Evolutionary conservation across 2,888 invertebrate genomes (phyloP), one percentile per base, ranked within the genome.

Genomic region (Odontocolon sp.): DNA sequence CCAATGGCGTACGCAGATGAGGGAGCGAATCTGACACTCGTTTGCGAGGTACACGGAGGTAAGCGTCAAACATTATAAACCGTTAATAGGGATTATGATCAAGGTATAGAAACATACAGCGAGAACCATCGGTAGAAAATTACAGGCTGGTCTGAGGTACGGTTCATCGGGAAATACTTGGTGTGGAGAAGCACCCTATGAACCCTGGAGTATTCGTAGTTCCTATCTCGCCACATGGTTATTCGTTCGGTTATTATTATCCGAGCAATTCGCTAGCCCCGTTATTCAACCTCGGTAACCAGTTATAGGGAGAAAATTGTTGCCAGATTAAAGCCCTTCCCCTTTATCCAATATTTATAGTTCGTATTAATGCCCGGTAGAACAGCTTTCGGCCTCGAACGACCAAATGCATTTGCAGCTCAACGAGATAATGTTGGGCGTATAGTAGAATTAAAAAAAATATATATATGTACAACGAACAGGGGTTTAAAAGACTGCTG

Each of bases 21-120:
- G 91, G 97, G 97, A 52, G 94, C 94, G 72, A 95, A 96, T 87
- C 95, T 97, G 64, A 93, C 94, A 85, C 93, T 97, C 78, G 94
- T 95, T 86, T 97, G 96, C 88, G 96, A 96, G 92, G 96, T 96
- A 9, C 94, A 94, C 86, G 96, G 96, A 92, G 96, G 96, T 96
- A 92, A 93, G 93, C 89, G 45, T 67, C 33, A 45, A n/a, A 36
- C 16, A 40, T 36, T 8, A 45, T 2, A 31, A 0, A 9, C 6
- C 31, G 21, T 31, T 11, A 1, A 42, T 21, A 21, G 21, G 14
- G 6, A 26, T 59, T n/a, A n/a, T n/a, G 33, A 70, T 42, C 63
- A n/a, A 8, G 1, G 28, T 6, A n/a, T n/a, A 6, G 11, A 18
- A 47, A 28, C 6, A 64, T 59, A 26, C 6, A 33, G 21, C 28